A percentile compares a stretch with the other conserved stretches of the same genome.
These are phyloP conservation scores for Drosophila ohnishii DNA, from an alignment of 1,140 invertebrate genomes.

Conservation along the genomic window DNA sequence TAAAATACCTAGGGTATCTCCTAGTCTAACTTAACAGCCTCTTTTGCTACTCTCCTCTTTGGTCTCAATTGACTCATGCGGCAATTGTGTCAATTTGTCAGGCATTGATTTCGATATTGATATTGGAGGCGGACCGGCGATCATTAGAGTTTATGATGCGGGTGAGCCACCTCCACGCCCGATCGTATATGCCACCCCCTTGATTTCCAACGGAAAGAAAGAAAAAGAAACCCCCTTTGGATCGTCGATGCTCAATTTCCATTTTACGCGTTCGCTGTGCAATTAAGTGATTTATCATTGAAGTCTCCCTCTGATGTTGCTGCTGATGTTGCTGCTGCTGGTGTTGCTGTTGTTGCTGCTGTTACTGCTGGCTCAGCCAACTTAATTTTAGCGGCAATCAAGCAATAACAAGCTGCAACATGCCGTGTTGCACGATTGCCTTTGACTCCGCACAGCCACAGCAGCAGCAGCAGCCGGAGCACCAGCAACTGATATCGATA, in stretches of 20 bases:
- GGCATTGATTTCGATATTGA: slow-evolving; percentile 67
- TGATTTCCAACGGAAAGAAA: not conserved
- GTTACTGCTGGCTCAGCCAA: slow-evolving; percentile 66
- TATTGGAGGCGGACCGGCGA: slow-evolving; percentile 60
- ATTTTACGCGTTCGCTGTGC: slow-evolving; percentile 76
- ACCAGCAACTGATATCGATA: slow-evolving; percentile 75
- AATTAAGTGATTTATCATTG: slow-evolving; percentile 82
- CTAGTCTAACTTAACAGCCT: not conserved
- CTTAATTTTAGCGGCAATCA: slow-evolving; percentile 82
- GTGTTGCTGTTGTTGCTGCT: slow-evolving; percentile 6
- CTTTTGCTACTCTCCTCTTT: slow-evolving; percentile 15
- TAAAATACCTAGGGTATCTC: not conserved
- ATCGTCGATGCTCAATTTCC: slow-evolving; percentile 74
- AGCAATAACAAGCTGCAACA: slow-evolving; percentile 81
- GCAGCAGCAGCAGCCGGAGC: slow-evolving; percentile 23
- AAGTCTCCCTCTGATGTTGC: slow-evolving; percentile 61
- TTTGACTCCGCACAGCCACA: slow-evolving; percentile 67
- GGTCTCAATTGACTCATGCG: slow-evolving; percentile 75
- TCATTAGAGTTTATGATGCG: slow-evolving; percentile 74
- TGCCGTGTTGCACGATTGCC: slow-evolving; percentile 80
- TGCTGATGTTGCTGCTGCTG: slow-evolving; percentile 36
- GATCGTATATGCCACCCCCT: slow-evolving; percentile 5
- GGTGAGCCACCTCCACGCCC: slow-evolving; percentile 35
- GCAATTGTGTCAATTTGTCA: slow-evolving; percentile 81
- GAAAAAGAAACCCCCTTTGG: not conserved